Evolutionary conservation across 1,140 invertebrate genomes (phyloP).

Genomic region (Spodoptera litura): DNA sequence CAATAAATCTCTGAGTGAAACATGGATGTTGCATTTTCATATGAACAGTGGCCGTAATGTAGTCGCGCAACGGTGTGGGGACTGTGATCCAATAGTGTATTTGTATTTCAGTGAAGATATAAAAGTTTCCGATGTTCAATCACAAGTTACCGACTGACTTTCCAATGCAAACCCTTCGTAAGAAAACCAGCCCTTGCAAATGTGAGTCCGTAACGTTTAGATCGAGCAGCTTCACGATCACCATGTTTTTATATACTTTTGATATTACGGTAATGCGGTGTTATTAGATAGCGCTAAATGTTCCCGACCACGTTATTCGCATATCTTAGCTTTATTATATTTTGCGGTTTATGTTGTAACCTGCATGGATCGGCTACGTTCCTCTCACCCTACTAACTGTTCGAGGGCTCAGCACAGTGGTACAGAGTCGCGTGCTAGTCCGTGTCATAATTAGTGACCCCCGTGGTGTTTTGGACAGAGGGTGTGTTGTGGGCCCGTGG

Average conservation of each 20-base stretch:
- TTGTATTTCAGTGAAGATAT: conserved; percentile 77
- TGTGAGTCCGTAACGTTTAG: conserved; percentile 89
- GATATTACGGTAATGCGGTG: conserved; percentile 70
- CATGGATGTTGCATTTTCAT: conserved; percentile 68
- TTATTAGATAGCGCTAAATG: conserved; percentile 78
- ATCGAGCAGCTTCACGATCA: conserved; percentile 64
- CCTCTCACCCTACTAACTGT: conserved; percentile 61
- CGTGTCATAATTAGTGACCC: conserved; percentile 79
- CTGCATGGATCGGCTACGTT: conserved; percentile 75
- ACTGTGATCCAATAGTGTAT: conserved; percentile 70
- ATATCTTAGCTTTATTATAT: conserved; percentile 76
- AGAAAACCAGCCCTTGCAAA: conserved; percentile 95
- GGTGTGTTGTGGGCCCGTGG: conserved; percentile 73
- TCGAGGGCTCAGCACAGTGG: conserved; percentile 48
- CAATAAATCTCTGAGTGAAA: conserved; percentile 74
- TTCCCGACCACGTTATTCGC: conserved; percentile 71
- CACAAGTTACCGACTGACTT: conserved; percentile 85
- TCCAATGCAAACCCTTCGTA: conserved; percentile 94
- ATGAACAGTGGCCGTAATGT: conserved; percentile 59
- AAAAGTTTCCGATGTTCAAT: conserved; percentile 82
- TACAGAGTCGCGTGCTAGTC: conserved; percentile 61
- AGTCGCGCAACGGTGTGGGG: conserved; percentile 56
- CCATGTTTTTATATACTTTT: conserved; percentile 60
- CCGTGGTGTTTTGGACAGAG: conserved; percentile 82
- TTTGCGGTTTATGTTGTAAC: conserved; percentile 77